phyloP scores from a whole-genome alignment of 2,888 invertebrate species.

The Eustalomyia histrio region DNA sequence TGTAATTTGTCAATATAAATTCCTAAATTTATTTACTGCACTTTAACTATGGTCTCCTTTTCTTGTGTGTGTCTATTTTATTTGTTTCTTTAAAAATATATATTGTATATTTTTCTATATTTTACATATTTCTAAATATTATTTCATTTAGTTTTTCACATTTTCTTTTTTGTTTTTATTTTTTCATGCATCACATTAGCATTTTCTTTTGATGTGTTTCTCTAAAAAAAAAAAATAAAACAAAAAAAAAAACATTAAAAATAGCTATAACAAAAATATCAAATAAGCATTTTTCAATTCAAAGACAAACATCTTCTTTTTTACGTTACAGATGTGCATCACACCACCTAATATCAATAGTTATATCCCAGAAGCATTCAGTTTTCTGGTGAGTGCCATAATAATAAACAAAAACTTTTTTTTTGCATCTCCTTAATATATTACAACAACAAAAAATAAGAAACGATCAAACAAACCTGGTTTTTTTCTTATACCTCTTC shows the following conservation, averaged over 20 bases:
- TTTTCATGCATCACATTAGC: not conserved
- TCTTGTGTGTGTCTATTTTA: not conserved
- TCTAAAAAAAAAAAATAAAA: not conserved
- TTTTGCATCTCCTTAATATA: constrained; percentile 2
- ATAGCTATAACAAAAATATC: constrained; percentile 28
- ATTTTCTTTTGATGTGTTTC: not conserved
- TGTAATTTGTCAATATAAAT: not conserved
- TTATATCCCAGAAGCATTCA: constrained; percentile 77
- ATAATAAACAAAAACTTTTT: constrained; percentile 39
- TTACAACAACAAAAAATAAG: too few relatives aligned
- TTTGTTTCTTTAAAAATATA: not conserved
- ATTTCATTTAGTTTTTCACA: not conserved
- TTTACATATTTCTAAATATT: not conserved
- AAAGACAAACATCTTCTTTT: constrained; percentile 66
- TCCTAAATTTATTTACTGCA: not conserved
- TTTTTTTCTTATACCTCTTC: not conserved
- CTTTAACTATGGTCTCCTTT: not conserved
- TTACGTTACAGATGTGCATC: constrained; percentile 76
- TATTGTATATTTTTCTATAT: not conserved
- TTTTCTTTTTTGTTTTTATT: not conserved
- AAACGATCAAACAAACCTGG: constrained; percentile 4
- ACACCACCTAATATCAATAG: constrained; percentile 77
- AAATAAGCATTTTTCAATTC: constrained; percentile 55
- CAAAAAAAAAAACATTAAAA: not conserved
- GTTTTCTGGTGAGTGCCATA: constrained; percentile 76